phyloP scores from a whole-genome alignment of 2,797 vertebrate species.

The Chrosomus eos region DNA sequence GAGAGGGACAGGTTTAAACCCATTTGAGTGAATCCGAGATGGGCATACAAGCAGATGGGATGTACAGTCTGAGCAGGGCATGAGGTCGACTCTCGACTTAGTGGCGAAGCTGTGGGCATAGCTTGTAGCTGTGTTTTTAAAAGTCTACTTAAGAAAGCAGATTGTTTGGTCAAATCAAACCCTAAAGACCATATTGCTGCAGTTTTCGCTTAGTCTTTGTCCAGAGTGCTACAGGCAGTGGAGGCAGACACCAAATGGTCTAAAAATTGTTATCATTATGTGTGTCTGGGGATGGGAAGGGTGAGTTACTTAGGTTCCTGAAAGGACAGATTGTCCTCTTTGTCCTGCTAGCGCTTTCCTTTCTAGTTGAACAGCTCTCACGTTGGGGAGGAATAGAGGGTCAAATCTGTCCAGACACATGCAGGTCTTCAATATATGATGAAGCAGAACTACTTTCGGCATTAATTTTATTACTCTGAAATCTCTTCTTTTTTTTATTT shows the following conservation, averaged over 20 bases:
- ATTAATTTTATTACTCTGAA: constrained; percentile 11
- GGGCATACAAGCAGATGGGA: constrained; percentile 82
- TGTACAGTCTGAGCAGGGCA: constrained; percentile 75
- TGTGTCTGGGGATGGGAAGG: constrained; percentile 76
- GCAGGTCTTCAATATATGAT: constrained; percentile 42
- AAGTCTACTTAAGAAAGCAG: constrained; percentile 83
- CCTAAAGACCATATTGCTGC: constrained; percentile 80
- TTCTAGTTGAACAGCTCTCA: constrained; percentile 55
- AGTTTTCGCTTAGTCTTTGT: constrained; percentile 70
- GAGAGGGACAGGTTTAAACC: constrained; percentile 76
- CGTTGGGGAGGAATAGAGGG: constrained; percentile 63
- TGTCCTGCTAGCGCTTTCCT: constrained; percentile 67
- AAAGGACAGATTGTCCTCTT: constrained; percentile 58
- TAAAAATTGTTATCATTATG: constrained; percentile 79
- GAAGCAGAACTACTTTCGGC: constrained; percentile 38
- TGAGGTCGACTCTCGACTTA: constrained; percentile 75
- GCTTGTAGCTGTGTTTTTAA: constrained; percentile 80
- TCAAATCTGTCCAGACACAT: constrained; percentile 67
- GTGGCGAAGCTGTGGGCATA: constrained; percentile 80
- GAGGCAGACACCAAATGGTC: constrained; percentile 82
- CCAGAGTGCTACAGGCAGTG: constrained; percentile 78
- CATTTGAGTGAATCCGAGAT: constrained; percentile 75
- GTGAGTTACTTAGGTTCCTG: constrained; percentile 59
- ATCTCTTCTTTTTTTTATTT: not conserved
- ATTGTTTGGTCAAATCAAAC: constrained; percentile 82